Evolutionary conservation across 30 jellyfish, hydroid and myxozoan genomes (phyloP), one percentile per base, ranked within the genome.

Genomic region (Mastigias papua): DNA sequence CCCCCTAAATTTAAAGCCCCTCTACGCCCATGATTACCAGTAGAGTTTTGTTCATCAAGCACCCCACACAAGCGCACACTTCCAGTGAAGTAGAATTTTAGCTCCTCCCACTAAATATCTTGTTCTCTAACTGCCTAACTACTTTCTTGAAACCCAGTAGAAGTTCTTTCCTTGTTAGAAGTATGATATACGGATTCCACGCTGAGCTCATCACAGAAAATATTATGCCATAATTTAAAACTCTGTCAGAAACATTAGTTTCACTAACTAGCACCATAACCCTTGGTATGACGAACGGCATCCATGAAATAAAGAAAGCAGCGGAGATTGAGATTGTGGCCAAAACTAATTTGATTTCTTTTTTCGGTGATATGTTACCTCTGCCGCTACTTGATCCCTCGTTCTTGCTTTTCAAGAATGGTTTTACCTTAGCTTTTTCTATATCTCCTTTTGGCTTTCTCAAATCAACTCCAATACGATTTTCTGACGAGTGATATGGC

Each of bases 341-440:
- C 73, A 85, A 26, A 1, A 86, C 94, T 22, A 85, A 87, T 63
- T 67, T 72, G 88, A 73, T 85, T 85, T 85, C 94, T 8, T 61
- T 42, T 30, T 33, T 85, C 21, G 92, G 86, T 29, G 76, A 9
- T 27, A 27, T 19, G 21, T 26, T 63, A 2, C 6, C 13, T 63
- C 23, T 63, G 74, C 37, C 5, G 22, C 20, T 63, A 5, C 19
- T 63, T 13, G 13, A 17, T 22, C 19, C 42, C 23, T 63, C 23
- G 15, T 27, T 63, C 1, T 63, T 63, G 74, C 20, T 25, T 17
- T 10, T 42, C 3, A 4, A 1, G 42, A 32, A 32, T 15, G 54
- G 54, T 42, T 42, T 42, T 42, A 42, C 13, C 54, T 42, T 15
- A 42, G 54, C 13, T 15, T 42, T 42, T 15, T 15, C 54, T 4